These are phyloP conservation scores for Neosilurus mollespiculum DNA, from an alignment of 2,797 vertebrate species.

Conservation along the genomic window DNA sequence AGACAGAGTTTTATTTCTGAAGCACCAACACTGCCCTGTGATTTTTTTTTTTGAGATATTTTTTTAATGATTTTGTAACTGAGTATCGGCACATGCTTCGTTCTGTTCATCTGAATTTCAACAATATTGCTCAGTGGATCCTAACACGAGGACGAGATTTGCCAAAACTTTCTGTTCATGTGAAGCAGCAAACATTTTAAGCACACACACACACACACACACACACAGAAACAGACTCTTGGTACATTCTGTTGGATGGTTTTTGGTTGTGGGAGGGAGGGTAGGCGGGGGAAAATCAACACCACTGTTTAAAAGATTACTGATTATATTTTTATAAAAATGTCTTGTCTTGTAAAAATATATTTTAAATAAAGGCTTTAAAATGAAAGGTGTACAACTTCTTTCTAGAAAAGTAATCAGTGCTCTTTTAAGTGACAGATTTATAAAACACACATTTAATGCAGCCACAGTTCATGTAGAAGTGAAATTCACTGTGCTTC, in stretches of 20 bases:
- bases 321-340: slow-evolving; percentile 51
- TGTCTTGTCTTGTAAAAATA: slow-evolving; percentile 25
- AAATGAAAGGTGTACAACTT: neutral
- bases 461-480: neutral
- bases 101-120: neutral
- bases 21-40: slow-evolving; percentile 4
- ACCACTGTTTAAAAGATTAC: slow-evolving; percentile 36
- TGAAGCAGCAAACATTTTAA: neutral
- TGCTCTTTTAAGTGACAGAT: neutral
- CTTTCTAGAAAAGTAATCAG: slow-evolving; percentile 3
- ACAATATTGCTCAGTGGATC: neutral
- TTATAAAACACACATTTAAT: neutral
- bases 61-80: neutral
- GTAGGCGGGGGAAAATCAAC: neutral
- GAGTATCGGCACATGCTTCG: neutral
- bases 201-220: neutral
- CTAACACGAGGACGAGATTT: neutral
- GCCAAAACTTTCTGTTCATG: neutral
- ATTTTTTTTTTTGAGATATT: no score
- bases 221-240: neutral
- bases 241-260: neutral
- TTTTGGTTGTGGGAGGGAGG: neutral
- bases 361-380: slow-evolving; percentile 26
- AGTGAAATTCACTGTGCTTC: neutral
- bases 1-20: neutral